phyloP scores from a whole-genome alignment of 2,888 invertebrate species.

The Drosophila sordidapex region DNA sequence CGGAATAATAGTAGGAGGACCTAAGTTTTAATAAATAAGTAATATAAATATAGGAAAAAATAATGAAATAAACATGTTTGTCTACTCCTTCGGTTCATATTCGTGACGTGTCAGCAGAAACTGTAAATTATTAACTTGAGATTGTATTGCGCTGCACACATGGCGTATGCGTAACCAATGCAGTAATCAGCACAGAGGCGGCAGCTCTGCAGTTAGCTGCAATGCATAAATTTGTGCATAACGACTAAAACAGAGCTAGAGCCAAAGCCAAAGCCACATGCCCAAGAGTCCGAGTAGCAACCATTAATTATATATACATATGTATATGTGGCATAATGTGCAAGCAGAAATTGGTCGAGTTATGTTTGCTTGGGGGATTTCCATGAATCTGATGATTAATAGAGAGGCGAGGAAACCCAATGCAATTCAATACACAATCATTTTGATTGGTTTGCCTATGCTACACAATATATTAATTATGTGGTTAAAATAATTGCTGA shows the following conservation, averaged over 20 bases:
- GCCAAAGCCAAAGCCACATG: constrained; percentile 26
- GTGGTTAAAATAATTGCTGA: constrained; percentile 7
- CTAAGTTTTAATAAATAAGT: background rate
- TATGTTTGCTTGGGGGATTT: constrained; percentile 38
- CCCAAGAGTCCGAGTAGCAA: constrained; percentile 37
- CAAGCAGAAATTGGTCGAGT: constrained; percentile 25
- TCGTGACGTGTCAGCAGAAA: constrained; percentile 2
- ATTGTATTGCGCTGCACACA: constrained; percentile 1
- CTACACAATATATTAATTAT: constrained; percentile 17
- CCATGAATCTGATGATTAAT: constrained; percentile 24
- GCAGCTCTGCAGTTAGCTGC: constrained; percentile 54
- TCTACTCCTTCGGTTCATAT: background rate
- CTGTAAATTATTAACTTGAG: constrained; percentile 61
- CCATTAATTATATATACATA: constrained; percentile 72
- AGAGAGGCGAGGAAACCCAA: constrained; percentile 10
- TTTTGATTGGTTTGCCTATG: constrained; percentile 33
- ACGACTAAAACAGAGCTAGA: constrained; percentile 4
- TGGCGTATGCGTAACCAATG: constrained; percentile 45
- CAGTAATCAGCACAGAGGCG: constrained; percentile 13
- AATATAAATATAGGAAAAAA: background rate
- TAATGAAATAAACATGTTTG: background rate
- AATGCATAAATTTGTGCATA: constrained; percentile 68
- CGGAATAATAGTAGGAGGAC: background rate
- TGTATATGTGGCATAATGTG: constrained; percentile 48
- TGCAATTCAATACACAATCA: constrained; percentile 37